Percentiles rank a stretch among this genome's conserved stretches.
Conservation (phyloP, 2,113 vertebrate species). For the Etia nguti region DNA sequence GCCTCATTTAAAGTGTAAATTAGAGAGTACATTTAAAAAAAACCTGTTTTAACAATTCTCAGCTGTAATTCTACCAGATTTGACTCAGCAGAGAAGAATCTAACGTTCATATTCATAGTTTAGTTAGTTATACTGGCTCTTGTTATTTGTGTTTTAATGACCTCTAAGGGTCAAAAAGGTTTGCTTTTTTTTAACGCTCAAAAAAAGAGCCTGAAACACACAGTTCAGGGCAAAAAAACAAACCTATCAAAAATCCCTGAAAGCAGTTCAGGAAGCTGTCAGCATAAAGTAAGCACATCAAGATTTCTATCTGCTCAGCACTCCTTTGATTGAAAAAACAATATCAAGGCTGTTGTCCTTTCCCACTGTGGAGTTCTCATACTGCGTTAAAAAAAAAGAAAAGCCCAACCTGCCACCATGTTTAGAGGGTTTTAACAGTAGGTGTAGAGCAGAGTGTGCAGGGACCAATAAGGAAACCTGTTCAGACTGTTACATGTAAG, state of each 20-base stretch:
- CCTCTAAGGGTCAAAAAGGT: background rate
- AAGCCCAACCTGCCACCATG: no score
- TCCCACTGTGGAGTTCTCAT: background rate
- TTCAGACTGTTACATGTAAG: background rate
- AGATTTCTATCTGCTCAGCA: background rate
- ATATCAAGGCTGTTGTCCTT: no score
- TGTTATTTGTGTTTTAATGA: background rate
- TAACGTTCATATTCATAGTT: background rate
- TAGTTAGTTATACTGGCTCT: background rate
- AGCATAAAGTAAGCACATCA: background rate
- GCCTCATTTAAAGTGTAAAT: no score
- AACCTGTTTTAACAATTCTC: background rate
- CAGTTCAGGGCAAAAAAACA: background rate
- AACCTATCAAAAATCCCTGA: background rate
- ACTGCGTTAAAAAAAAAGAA: no score
- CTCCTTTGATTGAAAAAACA: background rate
- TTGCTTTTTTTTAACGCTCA: background rate
- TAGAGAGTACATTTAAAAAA: background rate
- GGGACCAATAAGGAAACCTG: background rate
- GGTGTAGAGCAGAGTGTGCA: background rate
- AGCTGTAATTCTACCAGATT: background rate
- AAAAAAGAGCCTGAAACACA: background rate
- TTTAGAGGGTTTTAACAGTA: background rate
- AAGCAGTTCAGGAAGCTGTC: background rate
- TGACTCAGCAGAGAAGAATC: accelerated